Evolutionary conservation across 2,888 invertebrate genomes (phyloP), one percentile per base, ranked within the genome.

Genomic region (Idaea straminata): DNA sequence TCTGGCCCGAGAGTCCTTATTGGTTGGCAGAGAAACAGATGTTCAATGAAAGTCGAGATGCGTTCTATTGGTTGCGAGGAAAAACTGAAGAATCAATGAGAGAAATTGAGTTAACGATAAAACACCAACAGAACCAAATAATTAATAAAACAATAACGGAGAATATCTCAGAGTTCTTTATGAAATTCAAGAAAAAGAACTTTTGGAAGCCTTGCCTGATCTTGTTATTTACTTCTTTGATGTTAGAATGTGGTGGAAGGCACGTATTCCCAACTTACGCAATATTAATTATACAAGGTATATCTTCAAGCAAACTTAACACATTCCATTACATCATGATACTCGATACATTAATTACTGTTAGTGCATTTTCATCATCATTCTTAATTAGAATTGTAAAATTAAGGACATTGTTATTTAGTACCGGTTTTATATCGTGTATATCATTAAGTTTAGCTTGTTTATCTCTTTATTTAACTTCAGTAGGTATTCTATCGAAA

Each of bases 11-110:
- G 35, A 78, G 77, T 38, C 77, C 80, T 1, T 69, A 76, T 0
- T 79, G 78, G 77, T 62, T 80, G 5, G 67, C 73, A 13, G 72
- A 72, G 0, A 74, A 66, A 61, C 62, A 72, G n/a, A 65, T 70
- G 7, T 79, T 67, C 38, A 66, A 72, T 0, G 64, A 64, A 47
- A 75, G 77, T 3, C 68, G 71, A 35, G 63, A 57, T 25, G 61
- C 69, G 0, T 92, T 94, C 35, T 84, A 87, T 62, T 94, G 90
- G 84, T 87, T 94, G 61, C 82, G 94, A 68, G 94, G 94, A 1
- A 74, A 78, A 1, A 67, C 13, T 86, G 57, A 93, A 88, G 68
- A 88, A 84, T 34, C 86, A 81, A 16, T 73, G 76, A 5, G 81
- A 83, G 35, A 88, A 72, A 66, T 89, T 0, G 72, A 79, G 15